Conservation (phyloP, 2,797 vertebrate genomes). For the Avahi laniger region DNA sequence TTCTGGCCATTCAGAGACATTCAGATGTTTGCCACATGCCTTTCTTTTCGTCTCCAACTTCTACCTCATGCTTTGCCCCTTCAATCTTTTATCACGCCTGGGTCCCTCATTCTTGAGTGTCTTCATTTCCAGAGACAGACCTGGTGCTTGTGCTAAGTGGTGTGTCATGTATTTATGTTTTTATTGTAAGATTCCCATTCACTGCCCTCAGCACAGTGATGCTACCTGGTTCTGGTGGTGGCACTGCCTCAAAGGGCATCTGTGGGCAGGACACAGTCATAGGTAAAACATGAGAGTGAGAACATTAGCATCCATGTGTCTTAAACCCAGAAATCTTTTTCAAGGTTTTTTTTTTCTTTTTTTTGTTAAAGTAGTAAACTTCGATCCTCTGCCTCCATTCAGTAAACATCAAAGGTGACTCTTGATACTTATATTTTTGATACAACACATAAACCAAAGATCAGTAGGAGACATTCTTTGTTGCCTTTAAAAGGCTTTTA, state of each 20-base stretch:
- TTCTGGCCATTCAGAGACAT: not conserved
- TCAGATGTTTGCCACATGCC: not conserved
- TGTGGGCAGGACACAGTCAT: not conserved
- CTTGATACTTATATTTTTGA: constrained; percentile 18
- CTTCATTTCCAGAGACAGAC: not conserved
- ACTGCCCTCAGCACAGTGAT: not conserved
- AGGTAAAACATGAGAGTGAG: not conserved
- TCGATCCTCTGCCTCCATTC: constrained; percentile 24
- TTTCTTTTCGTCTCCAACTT: not conserved
- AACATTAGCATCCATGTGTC: not conserved
- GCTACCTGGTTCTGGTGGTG: not conserved
- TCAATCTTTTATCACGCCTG: not conserved
- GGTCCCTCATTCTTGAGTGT: not conserved
- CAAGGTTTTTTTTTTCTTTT: not conserved
- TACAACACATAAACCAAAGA: not conserved
- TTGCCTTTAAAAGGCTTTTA: not conserved
- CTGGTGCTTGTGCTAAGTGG: not conserved
- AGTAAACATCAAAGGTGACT: constrained; percentile 11
- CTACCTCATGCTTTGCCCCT: not conserved
- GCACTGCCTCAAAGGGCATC: not conserved
- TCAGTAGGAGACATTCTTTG: not conserved
- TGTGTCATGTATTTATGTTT: not conserved
- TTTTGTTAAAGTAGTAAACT: not conserved
- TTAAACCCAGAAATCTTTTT: not conserved
- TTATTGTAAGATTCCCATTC: not conserved